phyloP scores from a whole-genome alignment of 2,797 vertebrate species.

The Peromyscus melanophrys region DNA sequence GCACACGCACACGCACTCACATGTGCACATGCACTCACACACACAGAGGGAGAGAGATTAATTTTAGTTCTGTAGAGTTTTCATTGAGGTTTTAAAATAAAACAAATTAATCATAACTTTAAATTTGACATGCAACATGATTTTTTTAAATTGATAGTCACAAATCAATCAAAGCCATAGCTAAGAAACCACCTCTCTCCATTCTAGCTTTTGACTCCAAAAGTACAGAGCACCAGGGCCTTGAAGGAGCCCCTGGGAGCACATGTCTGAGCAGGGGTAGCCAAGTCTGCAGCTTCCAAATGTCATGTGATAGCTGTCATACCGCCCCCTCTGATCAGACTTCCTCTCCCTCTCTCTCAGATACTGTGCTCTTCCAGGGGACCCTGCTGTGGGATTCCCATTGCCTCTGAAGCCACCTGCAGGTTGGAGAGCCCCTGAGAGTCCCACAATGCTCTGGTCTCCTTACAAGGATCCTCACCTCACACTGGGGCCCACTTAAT shows the following conservation, averaged over 20 bases:
- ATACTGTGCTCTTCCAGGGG: no score
- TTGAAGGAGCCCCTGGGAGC: neutral
- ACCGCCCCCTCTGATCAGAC: neutral
- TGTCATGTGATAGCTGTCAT: neutral
- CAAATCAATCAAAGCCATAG: neutral
- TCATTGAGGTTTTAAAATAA: conserved; percentile 39
- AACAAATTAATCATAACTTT: neutral
- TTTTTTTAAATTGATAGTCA: neutral
- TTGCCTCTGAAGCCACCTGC: fast-evolving
- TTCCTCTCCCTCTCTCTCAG: neutral
- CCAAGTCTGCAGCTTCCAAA: neutral
- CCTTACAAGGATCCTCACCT: neutral
- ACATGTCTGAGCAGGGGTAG: no score
- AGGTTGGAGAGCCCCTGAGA: neutral
- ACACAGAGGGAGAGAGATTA: neutral
- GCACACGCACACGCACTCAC: no score
- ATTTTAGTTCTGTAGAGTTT: neutral
- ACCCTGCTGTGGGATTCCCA: neutral
- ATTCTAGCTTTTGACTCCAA: neutral
- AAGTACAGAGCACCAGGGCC: fast-evolving
- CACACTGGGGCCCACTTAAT: no score
- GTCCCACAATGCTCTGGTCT: no score
- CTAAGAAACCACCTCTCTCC: neutral
- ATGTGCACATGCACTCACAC: neutral
- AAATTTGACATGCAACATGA: neutral